These are phyloP conservation scores for Enteromius afrohamiltoni DNA, from an alignment of 2,797 vertebrate species.

Conservation along the genomic window DNA sequence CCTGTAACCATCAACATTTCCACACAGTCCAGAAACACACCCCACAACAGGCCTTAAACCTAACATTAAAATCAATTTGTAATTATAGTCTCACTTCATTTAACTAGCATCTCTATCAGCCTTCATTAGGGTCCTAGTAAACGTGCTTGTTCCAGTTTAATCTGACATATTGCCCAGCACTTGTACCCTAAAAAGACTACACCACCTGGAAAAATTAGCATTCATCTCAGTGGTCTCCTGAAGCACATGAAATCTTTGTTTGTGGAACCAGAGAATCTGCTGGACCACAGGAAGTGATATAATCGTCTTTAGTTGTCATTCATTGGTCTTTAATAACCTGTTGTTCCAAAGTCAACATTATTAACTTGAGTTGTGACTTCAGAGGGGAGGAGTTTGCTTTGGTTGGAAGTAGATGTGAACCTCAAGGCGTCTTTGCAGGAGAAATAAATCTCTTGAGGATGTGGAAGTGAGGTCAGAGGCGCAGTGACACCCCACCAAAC, in stretches of 20 bases:
- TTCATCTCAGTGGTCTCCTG: neutral
- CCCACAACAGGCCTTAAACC: conserved; percentile 12
- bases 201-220: conserved; percentile 4
- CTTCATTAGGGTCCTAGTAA: conserved; percentile 50
- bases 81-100: conserved; percentile 55
- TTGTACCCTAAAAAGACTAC: neutral
- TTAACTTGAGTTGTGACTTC: neutral
- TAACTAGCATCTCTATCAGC: conserved; percentile 57
- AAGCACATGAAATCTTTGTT: neutral
- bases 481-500: conserved; percentile 47
- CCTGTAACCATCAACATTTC: conserved; percentile 6
- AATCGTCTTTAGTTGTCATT: conserved; percentile 3
- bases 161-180: conserved; percentile 28
- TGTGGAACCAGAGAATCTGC: neutral
- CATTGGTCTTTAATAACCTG: neutral
- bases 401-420: neutral
- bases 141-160: conserved; percentile 38
- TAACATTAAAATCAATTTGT: conserved; percentile 54
- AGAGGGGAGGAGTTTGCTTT: conserved; percentile 15
- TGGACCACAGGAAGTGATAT: neutral
- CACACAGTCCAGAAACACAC: conserved; percentile 22
- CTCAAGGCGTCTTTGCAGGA: conserved; percentile 17
- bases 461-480: conserved; percentile 22
- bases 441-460: conserved; percentile 42
- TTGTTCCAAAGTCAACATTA: conserved; percentile 23